A percentile compares a stretch with the other conserved stretches of the same genome.
Evolutionary conservation across 2,888 invertebrate genomes (phyloP).

Genomic region (Leucoma salicis): DNA sequence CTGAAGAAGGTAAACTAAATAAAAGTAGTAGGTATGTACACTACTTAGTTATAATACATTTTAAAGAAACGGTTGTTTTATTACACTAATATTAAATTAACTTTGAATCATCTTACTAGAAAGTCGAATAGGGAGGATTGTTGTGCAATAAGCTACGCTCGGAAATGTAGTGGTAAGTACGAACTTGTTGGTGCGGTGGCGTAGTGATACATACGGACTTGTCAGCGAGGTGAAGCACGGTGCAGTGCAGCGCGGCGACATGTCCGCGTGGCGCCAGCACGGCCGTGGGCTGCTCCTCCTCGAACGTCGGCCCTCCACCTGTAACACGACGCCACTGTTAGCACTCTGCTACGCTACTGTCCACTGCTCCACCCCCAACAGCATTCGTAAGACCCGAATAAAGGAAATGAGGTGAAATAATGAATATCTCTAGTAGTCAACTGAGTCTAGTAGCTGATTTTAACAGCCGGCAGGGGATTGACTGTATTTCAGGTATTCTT

Average conservation of each 20-base stretch:
- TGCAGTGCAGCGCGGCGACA: constrained; percentile 53
- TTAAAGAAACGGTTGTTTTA: neutral
- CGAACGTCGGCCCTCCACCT: constrained; percentile 41
- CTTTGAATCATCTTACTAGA: too few relatives aligned
- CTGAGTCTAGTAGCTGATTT: too few relatives aligned
- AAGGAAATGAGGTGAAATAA: too few relatives aligned
- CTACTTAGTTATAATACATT: neutral
- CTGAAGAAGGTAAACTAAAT: too few relatives aligned
- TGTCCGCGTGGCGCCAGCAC: constrained; percentile 51
- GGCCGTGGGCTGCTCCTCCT: constrained; percentile 37
- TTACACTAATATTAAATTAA: too few relatives aligned
- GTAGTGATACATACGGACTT: constrained; percentile 50
- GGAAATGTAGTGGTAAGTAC: neutral
- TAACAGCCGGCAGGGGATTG: too few relatives aligned
- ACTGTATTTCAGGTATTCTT: too few relatives aligned
- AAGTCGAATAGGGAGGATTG: neutral
- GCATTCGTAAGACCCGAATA: neutral
- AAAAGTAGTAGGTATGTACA: neutral
- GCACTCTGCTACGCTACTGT: constrained; percentile 38
- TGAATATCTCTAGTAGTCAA: too few relatives aligned
- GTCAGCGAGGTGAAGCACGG: constrained; percentile 52
- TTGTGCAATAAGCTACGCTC: neutral
- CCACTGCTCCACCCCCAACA: constrained; percentile 27
- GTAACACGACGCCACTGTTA: constrained; percentile 39
- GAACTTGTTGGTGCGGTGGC: neutral